phyloP scores from a whole-genome alignment of 92 coral and sea anemone species.

The Nematostella vectensis region DNA sequence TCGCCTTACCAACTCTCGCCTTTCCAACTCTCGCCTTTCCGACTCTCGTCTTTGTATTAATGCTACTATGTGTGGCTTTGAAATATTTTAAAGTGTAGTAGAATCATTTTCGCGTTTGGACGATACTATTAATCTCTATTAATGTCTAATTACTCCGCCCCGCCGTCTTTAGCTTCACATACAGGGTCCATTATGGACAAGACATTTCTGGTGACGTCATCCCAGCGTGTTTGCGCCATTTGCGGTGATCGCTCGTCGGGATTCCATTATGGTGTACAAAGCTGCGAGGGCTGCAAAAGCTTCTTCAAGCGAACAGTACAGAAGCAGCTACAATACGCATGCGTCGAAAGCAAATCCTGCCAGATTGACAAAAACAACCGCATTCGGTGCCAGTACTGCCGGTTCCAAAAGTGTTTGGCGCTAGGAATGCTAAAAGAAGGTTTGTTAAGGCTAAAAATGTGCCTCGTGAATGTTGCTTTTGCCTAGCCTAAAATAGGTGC shows the following conservation, averaged over 20 bases:
- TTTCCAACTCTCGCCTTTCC: no score
- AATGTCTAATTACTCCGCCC: no score
- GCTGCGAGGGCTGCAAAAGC: constrained; percentile 90
- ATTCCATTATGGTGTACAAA: constrained; percentile 87
- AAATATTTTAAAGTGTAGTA: no score
- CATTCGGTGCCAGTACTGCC: constrained; percentile 80
- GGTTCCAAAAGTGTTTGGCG: constrained; percentile 75
- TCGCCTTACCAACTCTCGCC: no score
- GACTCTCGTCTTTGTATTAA: no score
- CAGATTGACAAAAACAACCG: constrained; percentile 87
- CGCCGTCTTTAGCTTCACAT: no score
- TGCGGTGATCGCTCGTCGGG: constrained; percentile 92
- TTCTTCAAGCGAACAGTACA: constrained; percentile 86
- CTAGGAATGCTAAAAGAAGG: constrained; percentile 91
- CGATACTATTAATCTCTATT: no score
- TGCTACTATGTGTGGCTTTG: no score
- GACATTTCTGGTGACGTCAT: constrained; percentile 1
- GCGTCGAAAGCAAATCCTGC: constrained; percentile 82
- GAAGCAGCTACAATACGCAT: constrained; percentile 76
- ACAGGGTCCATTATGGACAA: constrained; percentile 29
- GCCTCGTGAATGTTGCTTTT: neutral
- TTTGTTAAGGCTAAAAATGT: constrained; percentile 11
- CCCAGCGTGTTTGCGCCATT: constrained; percentile 63
- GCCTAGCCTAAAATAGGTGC: no score
- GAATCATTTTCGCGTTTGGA: no score